Evolutionary conservation across 2,113 vertebrate genomes (phyloP).

Genomic region (Arvicanthis niloticus): DNA sequence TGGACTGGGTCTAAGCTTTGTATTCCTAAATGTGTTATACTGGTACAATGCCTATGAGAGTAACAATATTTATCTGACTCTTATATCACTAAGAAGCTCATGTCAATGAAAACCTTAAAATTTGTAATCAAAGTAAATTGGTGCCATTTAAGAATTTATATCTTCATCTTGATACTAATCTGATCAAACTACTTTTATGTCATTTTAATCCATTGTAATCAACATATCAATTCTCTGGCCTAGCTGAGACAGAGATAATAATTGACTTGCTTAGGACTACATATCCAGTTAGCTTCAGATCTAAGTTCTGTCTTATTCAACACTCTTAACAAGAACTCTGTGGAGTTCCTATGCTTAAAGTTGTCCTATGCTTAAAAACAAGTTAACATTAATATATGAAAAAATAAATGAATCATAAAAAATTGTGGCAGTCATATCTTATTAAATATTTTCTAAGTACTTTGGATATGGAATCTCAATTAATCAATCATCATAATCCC

Average conservation of each 20-base stretch:
- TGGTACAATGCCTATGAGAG: no score
- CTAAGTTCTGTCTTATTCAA: not conserved
- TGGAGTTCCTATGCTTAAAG: not conserved
- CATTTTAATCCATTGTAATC: conserved; percentile 9
- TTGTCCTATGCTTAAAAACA: not conserved
- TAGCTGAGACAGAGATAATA: not conserved
- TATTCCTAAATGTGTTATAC: no score
- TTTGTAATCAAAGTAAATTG: no score
- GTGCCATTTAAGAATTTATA: no score
- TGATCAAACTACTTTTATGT: not conserved
- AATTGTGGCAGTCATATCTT: not conserved
- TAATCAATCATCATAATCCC: not conserved
- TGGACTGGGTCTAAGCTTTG: no score
- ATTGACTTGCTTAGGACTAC: not conserved
- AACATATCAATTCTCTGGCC: not conserved
- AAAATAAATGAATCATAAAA: not conserved
- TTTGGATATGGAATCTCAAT: not conserved
- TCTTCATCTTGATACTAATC: no score
- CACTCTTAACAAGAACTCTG: not conserved
- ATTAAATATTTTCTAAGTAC: not conserved
- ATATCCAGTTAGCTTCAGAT: not conserved
- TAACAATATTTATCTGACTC: no score
- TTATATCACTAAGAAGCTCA: no score
- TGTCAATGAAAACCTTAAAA: no score
- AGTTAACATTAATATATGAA: not conserved